Evolutionary conservation across 1,140 invertebrate genomes (phyloP).

Genomic region (Globodera ellingtonae): DNA sequence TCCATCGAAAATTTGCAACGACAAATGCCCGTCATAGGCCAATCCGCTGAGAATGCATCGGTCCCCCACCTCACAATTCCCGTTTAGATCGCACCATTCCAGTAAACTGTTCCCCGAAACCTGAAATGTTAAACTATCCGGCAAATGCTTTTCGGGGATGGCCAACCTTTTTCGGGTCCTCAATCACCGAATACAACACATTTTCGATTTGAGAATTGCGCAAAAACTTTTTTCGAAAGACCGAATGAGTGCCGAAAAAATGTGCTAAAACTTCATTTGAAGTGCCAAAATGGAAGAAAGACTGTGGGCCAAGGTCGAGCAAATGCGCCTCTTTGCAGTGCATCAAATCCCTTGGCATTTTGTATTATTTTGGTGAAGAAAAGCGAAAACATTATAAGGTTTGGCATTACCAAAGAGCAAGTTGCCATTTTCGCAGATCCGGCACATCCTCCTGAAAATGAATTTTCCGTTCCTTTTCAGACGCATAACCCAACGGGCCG

Average conservation of each 20-base stretch:
- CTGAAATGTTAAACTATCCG: not conserved
- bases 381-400: not conserved
- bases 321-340: conserved; percentile 3
- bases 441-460: not conserved
- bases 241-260: not conserved
- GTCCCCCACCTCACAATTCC: conserved; percentile 20
- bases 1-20: not conserved
- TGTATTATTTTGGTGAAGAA: no score
- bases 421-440: conserved; percentile 18
- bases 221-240: conserved; percentile 17
- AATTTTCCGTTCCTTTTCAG: not conserved
- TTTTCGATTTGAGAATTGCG: not conserved
- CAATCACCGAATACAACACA: conserved; percentile 1
- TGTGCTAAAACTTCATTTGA: conserved; percentile 16
- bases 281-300: conserved; percentile 30
- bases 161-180: conserved; percentile 9
- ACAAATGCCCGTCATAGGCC: not conserved
- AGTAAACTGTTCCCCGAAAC: conserved; percentile 22
- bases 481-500: conserved; percentile 19
- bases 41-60: conserved; percentile 24
- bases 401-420: conserved; percentile 13
- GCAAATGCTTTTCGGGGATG: no score
- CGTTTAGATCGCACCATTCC: conserved; percentile 26
- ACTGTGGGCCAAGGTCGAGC: conserved; percentile 8
- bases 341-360: conserved; percentile 21